Base-by-base conservation (phyloP, 2,797 vertebrate species). In the Acrossocheilus fasciatus region DNA sequence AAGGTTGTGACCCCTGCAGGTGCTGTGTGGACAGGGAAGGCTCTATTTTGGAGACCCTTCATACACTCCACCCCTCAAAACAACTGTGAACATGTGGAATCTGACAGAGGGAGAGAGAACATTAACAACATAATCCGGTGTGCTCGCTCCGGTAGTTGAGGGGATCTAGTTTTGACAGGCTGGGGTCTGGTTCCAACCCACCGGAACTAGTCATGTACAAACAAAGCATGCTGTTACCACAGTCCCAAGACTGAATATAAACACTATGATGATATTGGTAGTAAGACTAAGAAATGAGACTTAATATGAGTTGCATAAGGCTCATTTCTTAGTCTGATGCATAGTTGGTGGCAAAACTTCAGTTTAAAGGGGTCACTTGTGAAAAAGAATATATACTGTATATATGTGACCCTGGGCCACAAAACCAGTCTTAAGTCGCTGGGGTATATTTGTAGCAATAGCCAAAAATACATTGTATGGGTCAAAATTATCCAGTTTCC, bases 1-100 rank as follows among this genome's bases (percentile, higher is more conserved):
- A 30, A 70, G 34, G 47, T 45, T 54, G 54, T 69, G 41, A 47
- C 18, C 15, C 52, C 26, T 72, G 26, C 78, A 84, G 72, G 78
- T 88, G 81, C 74, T 52, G 11, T 50, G 11, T 72, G 41, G 17
- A 50, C 45, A 47, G 20, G 34, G 11, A 12, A 15, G n/a, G 15
- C 78, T 86, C 45, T 83, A 57, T 84, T 81, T 81, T 81, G 26
- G 20, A 82, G 74, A 88, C 74, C 73, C 64, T 66, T 36, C 3
- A 45, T 52, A 17, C 34, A 9, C 68, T 36, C 17, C 4, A 47
- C 41, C 50, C 78, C 17, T 47, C 52, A 64, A 52, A 83, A 89
- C 69, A 82, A 87, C 41, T 64, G 76, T 89, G 57, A 43, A 66
- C 45, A 52, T 45, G 73, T 81, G 52, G 76, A 81, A 82, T 85